phyloP scores from a whole-genome alignment of 2,113 vertebrate species.

The Glareola pratincola region DNA sequence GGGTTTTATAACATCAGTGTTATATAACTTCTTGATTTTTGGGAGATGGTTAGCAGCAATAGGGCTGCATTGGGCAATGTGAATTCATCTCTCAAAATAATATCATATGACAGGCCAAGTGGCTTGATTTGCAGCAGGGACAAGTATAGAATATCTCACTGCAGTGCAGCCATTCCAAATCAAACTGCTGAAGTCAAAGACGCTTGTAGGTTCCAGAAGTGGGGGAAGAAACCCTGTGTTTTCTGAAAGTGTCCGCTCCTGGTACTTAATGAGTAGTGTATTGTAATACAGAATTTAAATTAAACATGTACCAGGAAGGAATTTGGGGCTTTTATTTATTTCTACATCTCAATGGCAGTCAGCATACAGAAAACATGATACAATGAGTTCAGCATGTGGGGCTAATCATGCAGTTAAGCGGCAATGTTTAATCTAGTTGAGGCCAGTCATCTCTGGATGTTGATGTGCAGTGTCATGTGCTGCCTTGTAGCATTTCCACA shows the following conservation, averaged over 20 bases:
- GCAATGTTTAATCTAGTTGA: slow-evolving; percentile 19
- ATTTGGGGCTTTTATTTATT: neutral
- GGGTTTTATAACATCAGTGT: neutral
- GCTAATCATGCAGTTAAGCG: neutral
- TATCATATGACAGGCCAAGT: neutral
- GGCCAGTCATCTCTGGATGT: slow-evolving; percentile 27
- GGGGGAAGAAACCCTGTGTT: neutral
- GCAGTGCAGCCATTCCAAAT: neutral
- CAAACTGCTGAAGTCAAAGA: neutral
- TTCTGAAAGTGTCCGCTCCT: neutral
- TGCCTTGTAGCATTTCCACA: slow-evolving; percentile 36
- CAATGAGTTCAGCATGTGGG: neutral
- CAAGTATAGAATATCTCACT: neutral
- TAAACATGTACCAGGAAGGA: neutral
- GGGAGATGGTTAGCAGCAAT: neutral
- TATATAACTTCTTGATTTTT: neutral
- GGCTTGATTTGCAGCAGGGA: neutral
- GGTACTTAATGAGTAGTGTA: neutral
- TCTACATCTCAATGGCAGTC: neutral
- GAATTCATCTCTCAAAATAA: neutral
- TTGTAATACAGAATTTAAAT: neutral
- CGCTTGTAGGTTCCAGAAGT: neutral
- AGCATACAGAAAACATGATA: neutral
- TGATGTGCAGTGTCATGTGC: neutral
- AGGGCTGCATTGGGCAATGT: neutral